Evolutionary conservation across 2,797 vertebrate species (phyloP), one percentile per base, ranked within the genome.

Genomic region (Poeciliopsis paucimaculata): DNA sequence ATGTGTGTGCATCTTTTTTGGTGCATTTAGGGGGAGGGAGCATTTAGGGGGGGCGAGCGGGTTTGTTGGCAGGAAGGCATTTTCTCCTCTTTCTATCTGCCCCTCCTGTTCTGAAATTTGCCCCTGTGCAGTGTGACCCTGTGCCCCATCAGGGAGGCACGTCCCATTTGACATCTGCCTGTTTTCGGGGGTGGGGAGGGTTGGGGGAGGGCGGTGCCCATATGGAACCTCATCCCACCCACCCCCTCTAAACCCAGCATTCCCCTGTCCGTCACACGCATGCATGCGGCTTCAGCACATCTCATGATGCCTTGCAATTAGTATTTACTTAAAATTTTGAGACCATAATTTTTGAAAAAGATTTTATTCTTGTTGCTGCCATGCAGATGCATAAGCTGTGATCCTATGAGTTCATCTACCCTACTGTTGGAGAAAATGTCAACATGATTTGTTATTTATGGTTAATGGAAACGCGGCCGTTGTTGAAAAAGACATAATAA

Each of bases 141-240:
- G 88, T 94, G 94, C 92, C 94, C 93, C 87, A 81, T 79, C 82
- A 81, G 90, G 90, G 93, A 90, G 91, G 90, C 88, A 92, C 84
- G 87, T 94, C 94, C 92, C 91, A 95, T 95, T 93, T 96, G 95
- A 95, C 96, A 96, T 96, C 95, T 96, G 95, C 95, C 94, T 95
- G 92, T 94, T 93, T 95, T 92, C 78, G 77, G 83, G 84, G 84
- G 84, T 87, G 79, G 76, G 78, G 46, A 8, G 51, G 72, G 68
- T 36, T 41, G 34, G 39, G 31, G 39, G 71, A 16, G 10, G 73
- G 68, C 6, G 41, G 81, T 82, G 85, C 90, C 93, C 95, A 95
- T 94, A 95, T 95, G 95, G 94, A 95, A 86, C 88, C 85, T 89
- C 87, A 75, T 77, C 72, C 46, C 31, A 55, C 39, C 41, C 26